Conservation (phyloP, 2,113 vertebrate genomes). For the Serilophus lunatus region DNA sequence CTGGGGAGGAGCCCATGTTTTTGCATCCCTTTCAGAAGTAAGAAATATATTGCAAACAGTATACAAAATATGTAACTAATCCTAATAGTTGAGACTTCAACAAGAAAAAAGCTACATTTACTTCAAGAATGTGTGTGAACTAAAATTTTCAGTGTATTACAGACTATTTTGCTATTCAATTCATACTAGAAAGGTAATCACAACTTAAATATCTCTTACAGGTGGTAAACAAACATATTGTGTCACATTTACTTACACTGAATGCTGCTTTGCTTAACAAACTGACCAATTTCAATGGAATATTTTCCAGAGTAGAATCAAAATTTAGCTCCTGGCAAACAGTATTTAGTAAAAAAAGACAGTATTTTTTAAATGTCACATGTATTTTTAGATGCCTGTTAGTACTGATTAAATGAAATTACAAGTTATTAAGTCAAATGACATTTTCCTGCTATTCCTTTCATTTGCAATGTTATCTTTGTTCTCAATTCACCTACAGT, state of each 20-base stretch:
- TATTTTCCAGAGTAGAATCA: background rate
- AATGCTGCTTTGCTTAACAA: background rate
- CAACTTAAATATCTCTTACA: background rate
- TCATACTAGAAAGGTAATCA: background rate
- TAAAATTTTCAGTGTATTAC: background rate
- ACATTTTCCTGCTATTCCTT: background rate
- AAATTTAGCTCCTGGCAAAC: background rate
- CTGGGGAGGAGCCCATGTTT: background rate
- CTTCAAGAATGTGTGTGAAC: background rate
- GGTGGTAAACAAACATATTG: background rate
- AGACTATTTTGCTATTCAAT: background rate
- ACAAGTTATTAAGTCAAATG: background rate
- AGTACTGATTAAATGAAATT: background rate
- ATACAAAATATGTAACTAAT: background rate
- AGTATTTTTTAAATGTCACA: background rate
- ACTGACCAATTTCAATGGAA: background rate
- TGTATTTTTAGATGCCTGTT: background rate
- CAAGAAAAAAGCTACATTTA: background rate
- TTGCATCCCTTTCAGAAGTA: background rate
- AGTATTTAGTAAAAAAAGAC: background rate
- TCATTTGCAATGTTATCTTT: background rate
- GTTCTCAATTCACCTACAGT: background rate
- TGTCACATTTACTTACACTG: background rate
- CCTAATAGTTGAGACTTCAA: background rate
- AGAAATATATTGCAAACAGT: background rate